These are phyloP conservation scores for Fulica atra DNA, from an alignment of 2,113 vertebrate genomes.

Conservation along the genomic window DNA sequence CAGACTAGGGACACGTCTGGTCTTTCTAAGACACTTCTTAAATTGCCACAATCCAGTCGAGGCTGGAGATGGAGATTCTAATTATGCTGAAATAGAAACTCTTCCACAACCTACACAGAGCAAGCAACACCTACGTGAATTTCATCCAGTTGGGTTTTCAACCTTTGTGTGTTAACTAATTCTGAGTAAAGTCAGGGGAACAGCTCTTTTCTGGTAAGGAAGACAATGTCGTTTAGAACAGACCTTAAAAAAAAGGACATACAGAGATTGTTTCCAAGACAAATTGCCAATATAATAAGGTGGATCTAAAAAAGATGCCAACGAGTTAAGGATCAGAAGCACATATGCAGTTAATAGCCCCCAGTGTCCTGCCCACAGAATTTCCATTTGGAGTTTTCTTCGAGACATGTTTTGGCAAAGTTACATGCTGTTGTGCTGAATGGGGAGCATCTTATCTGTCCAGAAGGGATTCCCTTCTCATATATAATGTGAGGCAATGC, in stretches of 20 bases:
- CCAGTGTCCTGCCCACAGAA: accelerated
- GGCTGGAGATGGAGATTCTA: not conserved
- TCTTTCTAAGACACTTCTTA: not conserved
- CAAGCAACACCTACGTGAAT: not conserved
- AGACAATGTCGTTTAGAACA: not conserved
- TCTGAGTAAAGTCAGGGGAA: not conserved
- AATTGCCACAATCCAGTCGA: not conserved
- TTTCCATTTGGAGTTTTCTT: not conserved
- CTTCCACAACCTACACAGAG: not conserved
- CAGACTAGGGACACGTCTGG: not conserved
- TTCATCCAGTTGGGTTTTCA: not conserved
- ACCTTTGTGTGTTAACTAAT: not conserved
- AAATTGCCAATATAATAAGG: not conserved
- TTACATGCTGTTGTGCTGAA: not conserved
- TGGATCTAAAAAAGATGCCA: not conserved
- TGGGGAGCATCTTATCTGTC: not conserved
- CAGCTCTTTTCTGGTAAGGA: not conserved
- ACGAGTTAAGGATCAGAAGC: not conserved
- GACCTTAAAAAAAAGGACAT: not conserved
- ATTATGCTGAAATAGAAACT: not conserved
- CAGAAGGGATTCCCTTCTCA: not conserved
- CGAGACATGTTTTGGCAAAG: not conserved
- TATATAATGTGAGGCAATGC: not conserved
- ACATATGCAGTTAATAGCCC: not conserved
- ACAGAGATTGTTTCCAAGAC: not conserved